Base-by-base conservation (phyloP, 2,797 vertebrate genomes). In the Acanthornis magna region DNA sequence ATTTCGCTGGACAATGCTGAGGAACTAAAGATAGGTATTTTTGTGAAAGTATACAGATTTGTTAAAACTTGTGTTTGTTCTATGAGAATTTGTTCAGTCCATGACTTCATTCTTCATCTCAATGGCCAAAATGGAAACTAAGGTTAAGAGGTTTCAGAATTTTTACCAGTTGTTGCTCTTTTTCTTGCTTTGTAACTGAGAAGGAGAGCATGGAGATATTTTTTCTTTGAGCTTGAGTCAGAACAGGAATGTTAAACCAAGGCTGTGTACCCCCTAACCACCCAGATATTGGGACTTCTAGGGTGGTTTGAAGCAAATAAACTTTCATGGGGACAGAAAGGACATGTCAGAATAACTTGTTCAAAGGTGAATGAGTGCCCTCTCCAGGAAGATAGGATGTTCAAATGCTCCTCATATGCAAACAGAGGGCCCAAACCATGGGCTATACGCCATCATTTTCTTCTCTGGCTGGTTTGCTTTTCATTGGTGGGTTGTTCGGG, bases 311-410 rank as follows among this genome's bases (percentile, higher is more conserved):
- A 81, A 81, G 23, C 20, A 87, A 73, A 58, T 32, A 43, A 88
- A 38, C 15, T 45, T 93, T 21, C 26, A 20, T 42, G 60, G 66
- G 18, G 66, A 40, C 58, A 84, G 60, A 78, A 91, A 76, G 21
- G 79, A 66, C 42, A 80, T 88, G 17, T 54, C 30, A 88, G n/a
- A 76, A 66, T 62, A 36, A 38, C 21, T 55, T 75, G 51, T 91
- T 91, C 47, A 70, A 90, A 95, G 88, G 93, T 62, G 85, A 93
- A 60, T 84, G 91, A 91, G 67, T 95, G 95, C 91, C 90, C 85
- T 91, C 93, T 96, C 94, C 94, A 95, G 93, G 93, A 93, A 87
- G 81, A 90, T 0, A 71, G 32, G 36, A 70, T 87, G 70, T 66
- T 95, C 90, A 85, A 93, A 53, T 38, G 32, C 7, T 93, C 53